phyloP scores from a whole-genome alignment of 2,797 vertebrate species.

The Danio aesculapii region DNA sequence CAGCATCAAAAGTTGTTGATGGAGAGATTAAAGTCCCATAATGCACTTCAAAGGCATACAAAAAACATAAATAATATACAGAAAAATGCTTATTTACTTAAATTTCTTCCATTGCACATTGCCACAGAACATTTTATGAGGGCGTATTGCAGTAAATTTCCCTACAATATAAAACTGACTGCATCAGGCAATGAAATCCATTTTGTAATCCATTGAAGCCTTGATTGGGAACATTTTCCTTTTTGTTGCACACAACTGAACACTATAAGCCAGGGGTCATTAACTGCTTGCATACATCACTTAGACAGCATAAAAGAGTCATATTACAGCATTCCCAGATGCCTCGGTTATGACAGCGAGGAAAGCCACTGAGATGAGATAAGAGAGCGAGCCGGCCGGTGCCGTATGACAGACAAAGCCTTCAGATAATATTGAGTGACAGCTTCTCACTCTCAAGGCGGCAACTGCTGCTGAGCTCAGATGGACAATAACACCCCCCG shows the following conservation, averaged over 20 bases:
- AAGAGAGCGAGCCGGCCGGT: constrained; percentile 11
- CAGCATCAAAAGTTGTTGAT: no score
- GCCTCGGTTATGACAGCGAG: background rate
- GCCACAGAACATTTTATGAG: background rate
- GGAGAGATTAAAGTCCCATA: no score
- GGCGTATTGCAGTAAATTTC: background rate
- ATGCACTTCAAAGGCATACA: no score
- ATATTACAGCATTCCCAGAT: constrained; percentile 19
- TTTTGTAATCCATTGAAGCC: background rate
- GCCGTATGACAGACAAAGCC: constrained; percentile 1
- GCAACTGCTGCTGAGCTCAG: constrained; percentile 12
- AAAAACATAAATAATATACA: no score
- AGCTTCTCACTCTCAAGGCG: constrained; percentile 3
- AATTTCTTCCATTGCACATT: background rate
- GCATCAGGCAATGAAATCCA: background rate
- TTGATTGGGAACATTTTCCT: background rate
- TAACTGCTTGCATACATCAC: constrained; percentile 1
- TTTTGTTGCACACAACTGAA: background rate
- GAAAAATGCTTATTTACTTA: no score
- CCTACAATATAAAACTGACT: background rate
- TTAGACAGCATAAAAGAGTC: constrained; percentile 7
- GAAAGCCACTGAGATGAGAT: constrained; percentile 22
- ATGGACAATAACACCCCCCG: background rate
- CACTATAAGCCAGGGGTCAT: constrained; percentile 12
- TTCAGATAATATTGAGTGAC: constrained; percentile 14